Percentiles rank a stretch among this genome's conserved stretches.
Evolutionary conservation across 37 sponge, comb jelly and placozoan species (phyloP).

Genomic region (Axinella damicornis): DNA sequence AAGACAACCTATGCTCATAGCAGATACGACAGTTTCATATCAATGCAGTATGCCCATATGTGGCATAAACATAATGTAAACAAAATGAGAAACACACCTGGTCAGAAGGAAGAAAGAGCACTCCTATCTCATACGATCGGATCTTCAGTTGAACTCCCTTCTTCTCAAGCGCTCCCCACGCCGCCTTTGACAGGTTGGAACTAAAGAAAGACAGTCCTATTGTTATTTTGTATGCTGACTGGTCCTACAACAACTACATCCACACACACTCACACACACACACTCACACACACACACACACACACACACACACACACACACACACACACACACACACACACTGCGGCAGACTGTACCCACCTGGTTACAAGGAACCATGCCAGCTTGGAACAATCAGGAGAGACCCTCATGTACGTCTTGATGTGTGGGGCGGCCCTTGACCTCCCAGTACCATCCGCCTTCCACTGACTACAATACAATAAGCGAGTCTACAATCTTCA

Average conservation of each 20-base stretch:
- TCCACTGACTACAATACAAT: constrained; percentile 74
- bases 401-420: constrained; percentile 90
- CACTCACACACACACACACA: background rate
- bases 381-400: constrained; percentile 67
- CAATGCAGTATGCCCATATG: no score
- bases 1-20: no score
- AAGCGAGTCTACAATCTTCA: background rate
- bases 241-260: no score
- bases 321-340: constrained; percentile 36
- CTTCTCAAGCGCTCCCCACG: constrained; percentile 95
- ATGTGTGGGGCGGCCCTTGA: constrained; percentile 93
- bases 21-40: no score
- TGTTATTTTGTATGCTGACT: no score
- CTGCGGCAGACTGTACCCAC: background rate
- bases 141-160: constrained; percentile 83
- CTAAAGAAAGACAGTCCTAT: constrained; percentile 27
- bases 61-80: no score
- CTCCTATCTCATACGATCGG: constrained; percentile 90
- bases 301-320: constrained; percentile 31
- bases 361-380: constrained; percentile 96
- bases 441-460: constrained; percentile 74
- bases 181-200: constrained; percentile 97
- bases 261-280: background rate
- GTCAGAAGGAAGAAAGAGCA: constrained; percentile 79
- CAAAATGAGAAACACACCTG: constrained; percentile 31